phyloP scores from a whole-genome alignment of 1,140 invertebrate species.

The Drosophila mayri region DNA sequence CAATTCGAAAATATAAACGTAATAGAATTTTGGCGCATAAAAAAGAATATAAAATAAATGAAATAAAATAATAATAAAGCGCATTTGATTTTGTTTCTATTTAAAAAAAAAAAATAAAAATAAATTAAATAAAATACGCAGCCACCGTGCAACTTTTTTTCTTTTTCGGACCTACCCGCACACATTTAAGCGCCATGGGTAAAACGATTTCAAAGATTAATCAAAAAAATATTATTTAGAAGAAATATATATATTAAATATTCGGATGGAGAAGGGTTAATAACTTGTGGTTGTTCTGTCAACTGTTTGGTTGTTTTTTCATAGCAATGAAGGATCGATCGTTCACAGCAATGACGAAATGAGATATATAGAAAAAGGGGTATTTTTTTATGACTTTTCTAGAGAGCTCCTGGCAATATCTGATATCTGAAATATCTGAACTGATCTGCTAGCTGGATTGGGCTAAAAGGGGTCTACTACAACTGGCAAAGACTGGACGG shows the following conservation, averaged over 20 bases:
- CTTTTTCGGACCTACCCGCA: constrained; percentile 69
- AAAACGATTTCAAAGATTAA: constrained; percentile 49
- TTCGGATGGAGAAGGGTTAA: constrained; percentile 62
- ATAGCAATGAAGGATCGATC: constrained; percentile 65
- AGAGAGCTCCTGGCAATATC: constrained; percentile 45
- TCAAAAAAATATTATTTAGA: constrained; percentile 43
- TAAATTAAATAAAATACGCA: constrained; percentile 64
- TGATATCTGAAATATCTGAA: constrained; percentile 18
- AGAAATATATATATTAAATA: constrained; percentile 46
- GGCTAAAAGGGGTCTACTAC: constrained; percentile 41
- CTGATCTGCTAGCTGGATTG: constrained; percentile 38
- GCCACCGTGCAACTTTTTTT: constrained; percentile 83
- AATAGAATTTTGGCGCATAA: constrained; percentile 60
- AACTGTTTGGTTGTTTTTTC: constrained; percentile 60
- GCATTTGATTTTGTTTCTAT: constrained; percentile 45
- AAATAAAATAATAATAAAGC: constrained; percentile 32
- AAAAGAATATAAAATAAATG: constrained; percentile 30
- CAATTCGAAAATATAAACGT: constrained; percentile 81
- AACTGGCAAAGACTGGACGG: constrained; percentile 29
- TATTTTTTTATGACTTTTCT: constrained; percentile 8
- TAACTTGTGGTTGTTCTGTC: constrained; percentile 80
- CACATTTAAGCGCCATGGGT: constrained; percentile 29
- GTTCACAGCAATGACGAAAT: constrained; percentile 60
- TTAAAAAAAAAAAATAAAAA: constrained; percentile 33
- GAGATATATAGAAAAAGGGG: constrained; percentile 24